Evolutionary conservation across 2,888 invertebrate genomes (phyloP), one percentile per base, ranked within the genome.

Genomic region (Unio pictorum): DNA sequence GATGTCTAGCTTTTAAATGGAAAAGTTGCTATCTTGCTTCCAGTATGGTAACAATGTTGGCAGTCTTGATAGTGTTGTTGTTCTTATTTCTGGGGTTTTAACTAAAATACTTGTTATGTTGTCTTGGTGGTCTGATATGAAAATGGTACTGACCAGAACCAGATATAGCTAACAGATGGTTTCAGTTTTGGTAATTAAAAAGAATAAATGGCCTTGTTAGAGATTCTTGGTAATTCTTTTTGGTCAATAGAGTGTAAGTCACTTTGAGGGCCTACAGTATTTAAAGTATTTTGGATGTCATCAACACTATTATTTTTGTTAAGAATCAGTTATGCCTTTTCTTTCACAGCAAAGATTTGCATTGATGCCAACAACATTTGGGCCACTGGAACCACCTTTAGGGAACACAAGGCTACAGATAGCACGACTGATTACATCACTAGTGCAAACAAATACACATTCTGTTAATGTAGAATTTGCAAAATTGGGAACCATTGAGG

Each of bases 391-490:
- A 80, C 93, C 93, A 75, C 95, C 95, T 54, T 92, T 96, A 84
- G 96, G 96, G 72, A 93, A 93, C 89, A 94, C 94, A 62, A 92
- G 96, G 77, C 92, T 96, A 75, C 94, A 95, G 90, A 93, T 95
- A 81, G 93, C 95, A 74, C 94, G 94, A 88, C 92, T 97, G 81
- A 92, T 96, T 86, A 93, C 95, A 78, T 93, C 94, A 70, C 92
- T 96, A 84, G 92, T 96, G 64, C 78, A 81, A 76, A 94, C 94
- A 67, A 94, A 94, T 87, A 94, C 94, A 88, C 91, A 92, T 80
- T 93, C 93, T 85, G 92, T 97, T 83, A 92, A 94, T 88, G 91
- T 92, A 87, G 94, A 94, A 90, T 92, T 93, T 81, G 90, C 91
- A 69, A 90, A 91, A 79, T 89, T 93, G 75, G 91, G 92, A 83